Evolutionary conservation across 2,888 invertebrate genomes (phyloP).

Genomic region (Machimus rusticus): DNA sequence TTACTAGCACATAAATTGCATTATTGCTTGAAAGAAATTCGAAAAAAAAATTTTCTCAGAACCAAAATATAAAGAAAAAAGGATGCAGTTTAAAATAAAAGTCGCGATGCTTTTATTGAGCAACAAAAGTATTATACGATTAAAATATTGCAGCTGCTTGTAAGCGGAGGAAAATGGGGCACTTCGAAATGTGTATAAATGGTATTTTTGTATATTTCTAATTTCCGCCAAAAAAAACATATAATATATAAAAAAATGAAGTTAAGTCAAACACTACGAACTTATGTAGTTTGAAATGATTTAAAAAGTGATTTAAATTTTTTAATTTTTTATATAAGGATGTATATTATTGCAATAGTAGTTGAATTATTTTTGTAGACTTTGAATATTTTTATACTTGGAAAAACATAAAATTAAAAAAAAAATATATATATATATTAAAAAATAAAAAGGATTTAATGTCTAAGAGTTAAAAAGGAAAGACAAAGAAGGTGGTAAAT

Average conservation of each 20-base stretch:
- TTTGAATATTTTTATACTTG: conserved; percentile 41
- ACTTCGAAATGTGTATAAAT: conserved; percentile 30
- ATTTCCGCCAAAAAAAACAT: conserved; percentile 24
- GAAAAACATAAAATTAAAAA: conserved; percentile 9
- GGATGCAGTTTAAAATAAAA: neutral
- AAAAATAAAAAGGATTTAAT: neutral
- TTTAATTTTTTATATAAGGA: conserved; percentile 33
- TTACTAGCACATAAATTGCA: neutral
- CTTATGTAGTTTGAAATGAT: conserved; percentile 31
- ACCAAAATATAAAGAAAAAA: neutral
- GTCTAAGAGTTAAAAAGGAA: conserved; percentile 11
- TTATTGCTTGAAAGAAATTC: neutral
- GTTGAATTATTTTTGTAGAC: conserved; percentile 41
- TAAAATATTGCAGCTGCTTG: neutral
- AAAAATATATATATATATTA: neutral
- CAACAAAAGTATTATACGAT: neutral
- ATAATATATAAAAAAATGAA: neutral
- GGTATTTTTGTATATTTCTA: conserved; percentile 39
- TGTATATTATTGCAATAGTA: conserved; percentile 38
- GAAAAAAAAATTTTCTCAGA: neutral
- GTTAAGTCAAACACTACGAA: conserved; percentile 36
- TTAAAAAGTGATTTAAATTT: conserved; percentile 36
- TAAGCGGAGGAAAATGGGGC: neutral
- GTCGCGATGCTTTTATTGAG: neutral
- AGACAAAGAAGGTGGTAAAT: neutral